A percentile compares a stretch with the other conserved stretches of the same genome.
Conservation (phyloP, 2,888 invertebrate species). For the Gari tellinella region DNA sequence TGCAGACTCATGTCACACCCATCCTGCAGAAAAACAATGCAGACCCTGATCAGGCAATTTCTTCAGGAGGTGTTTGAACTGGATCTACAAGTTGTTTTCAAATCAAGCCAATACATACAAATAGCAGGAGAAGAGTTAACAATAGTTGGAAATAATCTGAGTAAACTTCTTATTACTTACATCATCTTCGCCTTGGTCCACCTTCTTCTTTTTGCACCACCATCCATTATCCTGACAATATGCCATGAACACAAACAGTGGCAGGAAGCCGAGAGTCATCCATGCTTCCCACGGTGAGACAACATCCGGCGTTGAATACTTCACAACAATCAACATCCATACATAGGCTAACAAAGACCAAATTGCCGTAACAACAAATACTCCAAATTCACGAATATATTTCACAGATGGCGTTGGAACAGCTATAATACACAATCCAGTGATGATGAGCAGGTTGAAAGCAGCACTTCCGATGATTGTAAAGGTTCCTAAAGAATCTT, state of each 20-base stretch:
- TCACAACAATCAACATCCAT: slow-evolving; percentile 82
- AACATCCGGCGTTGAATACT: slow-evolving; percentile 74
- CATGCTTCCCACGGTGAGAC: slow-evolving; percentile 81
- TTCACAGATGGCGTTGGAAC: slow-evolving; percentile 71
- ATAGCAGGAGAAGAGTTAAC: too few relatives aligned
- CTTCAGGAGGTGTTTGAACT: too few relatives aligned
- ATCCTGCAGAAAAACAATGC: too few relatives aligned
- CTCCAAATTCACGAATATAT: slow-evolving; percentile 78
- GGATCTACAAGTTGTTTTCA: too few relatives aligned
- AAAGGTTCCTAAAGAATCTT: slow-evolving; percentile 79
- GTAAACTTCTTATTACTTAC: too few relatives aligned
- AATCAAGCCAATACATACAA: too few relatives aligned
- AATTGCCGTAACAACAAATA: slow-evolving; percentile 78
- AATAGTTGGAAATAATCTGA: too few relatives aligned
- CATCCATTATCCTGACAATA: slow-evolving; percentile 81
- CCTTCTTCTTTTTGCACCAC: too few relatives aligned
- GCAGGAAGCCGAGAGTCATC: slow-evolving; percentile 80
- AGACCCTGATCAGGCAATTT: too few relatives aligned
- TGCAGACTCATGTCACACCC: too few relatives aligned
- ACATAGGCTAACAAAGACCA: slow-evolving; percentile 82
- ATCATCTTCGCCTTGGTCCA: too few relatives aligned
- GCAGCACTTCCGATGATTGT: slow-evolving; percentile 83
- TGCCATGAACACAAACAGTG: slow-evolving; percentile 79
- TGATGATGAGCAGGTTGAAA: slow-evolving; percentile 82
- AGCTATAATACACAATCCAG: slow-evolving; percentile 79